Base-by-base conservation (phyloP, 2,113 vertebrate genomes). In the Monopterus albus region DNA sequence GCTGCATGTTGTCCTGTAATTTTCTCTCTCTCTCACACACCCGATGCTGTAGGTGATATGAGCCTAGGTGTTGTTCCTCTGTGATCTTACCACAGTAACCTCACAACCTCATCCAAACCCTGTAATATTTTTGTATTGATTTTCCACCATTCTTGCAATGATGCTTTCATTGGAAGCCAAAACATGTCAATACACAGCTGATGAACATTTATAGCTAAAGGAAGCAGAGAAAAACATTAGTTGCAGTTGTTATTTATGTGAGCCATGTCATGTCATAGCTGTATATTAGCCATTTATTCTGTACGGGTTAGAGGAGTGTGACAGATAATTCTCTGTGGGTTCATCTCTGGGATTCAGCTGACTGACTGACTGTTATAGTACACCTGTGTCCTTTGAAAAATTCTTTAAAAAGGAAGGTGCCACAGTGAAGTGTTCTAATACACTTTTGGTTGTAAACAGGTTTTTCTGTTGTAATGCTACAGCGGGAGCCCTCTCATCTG, bases 121-220 rank as follows among this genome's bases (percentile, higher is more conserved):
- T 93, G 92, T 95, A 95, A 96, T 97, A 94, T 96, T 94, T 95
- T 93, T 84, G 4, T 94, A 98, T 96, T 95, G 95, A 98, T 97
- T 98, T 97, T 95, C 90, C 92, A 93, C 92, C 93, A 88, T 90
- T 91, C 93, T 92, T 95, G 93, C 94, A 93, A 94, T 93, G 93
- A 94, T 94, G 93, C 79, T 94, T 94, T 76, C 82, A 69, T 76
- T 85, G 75, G 65, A 85, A 84, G 59, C 66, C 76, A 94, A 94
- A 94, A 94, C 95, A 94, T 94, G 92, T 95, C 95, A 93, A 94
- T 93, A 74, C 89, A 91, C 89, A 93, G 92, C 95, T 95, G 96
- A 94, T 95, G 94, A 95, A 81, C 94, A 95, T 93, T 93, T 93
- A 93, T 93, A 93, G 93, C 92, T 92, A 93, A 94, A 62, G 91